Evolutionary conservation across 2,888 invertebrate genomes (phyloP).

Genomic region (Campoplex capitator): DNA sequence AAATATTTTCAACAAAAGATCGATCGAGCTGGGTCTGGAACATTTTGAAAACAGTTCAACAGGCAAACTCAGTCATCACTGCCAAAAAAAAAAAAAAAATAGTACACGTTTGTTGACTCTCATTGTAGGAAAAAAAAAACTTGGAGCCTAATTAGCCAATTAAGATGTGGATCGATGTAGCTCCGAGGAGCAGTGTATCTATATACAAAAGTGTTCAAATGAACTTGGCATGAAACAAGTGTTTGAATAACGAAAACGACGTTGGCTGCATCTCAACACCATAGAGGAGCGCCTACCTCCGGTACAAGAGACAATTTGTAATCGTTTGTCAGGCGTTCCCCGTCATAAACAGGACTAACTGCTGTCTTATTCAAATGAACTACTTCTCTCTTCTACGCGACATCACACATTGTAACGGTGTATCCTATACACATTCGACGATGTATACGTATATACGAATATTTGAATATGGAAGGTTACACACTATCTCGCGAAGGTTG

Average conservation of each 20-base stretch:
- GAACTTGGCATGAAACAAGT: constrained; percentile 3
- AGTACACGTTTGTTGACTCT: background rate
- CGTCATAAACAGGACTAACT: constrained; percentile 83
- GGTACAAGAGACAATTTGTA: constrained; percentile 80
- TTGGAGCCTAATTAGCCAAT: background rate
- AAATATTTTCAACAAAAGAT: background rate
- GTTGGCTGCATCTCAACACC: constrained; percentile 1
- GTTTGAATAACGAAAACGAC: constrained; percentile 26
- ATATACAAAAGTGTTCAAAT: background rate
- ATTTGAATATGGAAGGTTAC: constrained; percentile 6
- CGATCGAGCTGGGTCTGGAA: background rate
- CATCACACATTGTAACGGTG: constrained; percentile 59
- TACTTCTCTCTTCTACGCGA: constrained; percentile 65
- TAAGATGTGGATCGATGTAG: background rate
- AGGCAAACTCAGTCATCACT: background rate
- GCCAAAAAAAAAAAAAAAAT: background rate
- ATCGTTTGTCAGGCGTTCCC: constrained; percentile 82
- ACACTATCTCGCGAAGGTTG: constrained; percentile 47
- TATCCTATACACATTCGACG: constrained; percentile 9
- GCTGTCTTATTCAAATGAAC: constrained; percentile 83
- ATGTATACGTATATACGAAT: constrained; percentile 9
- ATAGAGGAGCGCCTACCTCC: constrained; percentile 27
- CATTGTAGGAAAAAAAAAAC: background rate
- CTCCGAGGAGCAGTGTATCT: background rate
- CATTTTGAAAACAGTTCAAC: background rate